A percentile compares a stretch with the other conserved stretches of the same genome.
These are phyloP conservation scores for Eublepharis macularius DNA, from an alignment of 2,113 vertebrate genomes.

Conservation along the genomic window DNA sequence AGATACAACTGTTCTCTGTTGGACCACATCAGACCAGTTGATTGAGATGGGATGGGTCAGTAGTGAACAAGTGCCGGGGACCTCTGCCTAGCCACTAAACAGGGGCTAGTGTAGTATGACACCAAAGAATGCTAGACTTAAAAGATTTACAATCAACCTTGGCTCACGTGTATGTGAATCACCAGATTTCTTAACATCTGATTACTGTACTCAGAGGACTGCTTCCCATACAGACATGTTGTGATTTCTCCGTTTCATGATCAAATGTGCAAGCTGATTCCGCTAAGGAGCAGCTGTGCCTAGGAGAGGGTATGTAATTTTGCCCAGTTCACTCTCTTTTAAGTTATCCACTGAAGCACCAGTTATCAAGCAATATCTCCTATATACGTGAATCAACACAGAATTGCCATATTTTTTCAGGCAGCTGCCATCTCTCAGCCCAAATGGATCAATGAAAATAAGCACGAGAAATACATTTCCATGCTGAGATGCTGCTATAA, in stretches of 20 bases:
- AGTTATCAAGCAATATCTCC: neutral
- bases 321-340: neutral
- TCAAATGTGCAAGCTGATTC: neutral
- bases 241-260: neutral
- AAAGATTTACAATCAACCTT: neutral
- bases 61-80: too few relatives aligned
- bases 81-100: too few relatives aligned
- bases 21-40: neutral
- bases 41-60: neutral
- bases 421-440: neutral
- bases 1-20: neutral
- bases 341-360: neutral
- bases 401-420: neutral
- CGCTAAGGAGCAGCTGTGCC: neutral
- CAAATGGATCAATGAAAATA: neutral
- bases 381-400: neutral
- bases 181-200: neutral
- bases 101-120: too few relatives aligned
- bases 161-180: too few relatives aligned
- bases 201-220: neutral
- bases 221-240: neutral
- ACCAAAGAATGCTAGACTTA: too few relatives aligned
- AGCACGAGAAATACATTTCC: too few relatives aligned
- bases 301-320: neutral
- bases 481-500: neutral